Evolutionary conservation across 2,113 vertebrate genomes (phyloP), one percentile per base, ranked within the genome.

Genomic region (Oreochromis aureus): DNA sequence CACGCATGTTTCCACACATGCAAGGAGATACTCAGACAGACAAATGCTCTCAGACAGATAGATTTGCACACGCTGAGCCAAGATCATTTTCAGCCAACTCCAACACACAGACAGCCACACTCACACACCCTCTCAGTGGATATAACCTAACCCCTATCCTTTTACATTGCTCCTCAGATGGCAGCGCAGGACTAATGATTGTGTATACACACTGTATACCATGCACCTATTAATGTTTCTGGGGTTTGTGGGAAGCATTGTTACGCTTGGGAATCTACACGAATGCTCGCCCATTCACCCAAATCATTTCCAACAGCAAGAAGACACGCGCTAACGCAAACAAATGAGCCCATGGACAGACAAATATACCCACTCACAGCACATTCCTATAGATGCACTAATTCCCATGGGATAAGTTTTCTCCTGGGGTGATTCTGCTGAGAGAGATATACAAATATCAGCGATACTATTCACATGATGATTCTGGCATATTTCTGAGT

Each of bases 41-140:
- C 89, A 92, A 88, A 93, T 89, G 83, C 73, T 89, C 87, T 87
- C 92, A 92, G 91, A 90, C 92, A 92, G 87, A 93, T 86, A 91
- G 36, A 91, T 88, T 82, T 90, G 85, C 59, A 87, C 80, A 80
- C 53, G 66, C 58, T 88, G 89, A 90, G 88, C 90, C 89, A 94
- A 89, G 76, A 88, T 85, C 88, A 90, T 90, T 91, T 91, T 87
- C 71, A 81, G 85, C 82, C 85, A 92, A 90, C 86, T 41, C 86
- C 82, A 24, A 87, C 83, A 88, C 84, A 84, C 80, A 85, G 83
- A 78, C 81, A 83, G 69, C 63, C 80, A 88, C 78, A 85, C 89
- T 89, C 87, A 86, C 84, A 90, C 79, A 90, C 80, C 84, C 87
- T 88, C 66, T 78, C 39, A 55, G 89, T 84, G 66, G 87, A 91